A percentile compares a stretch with the other conserved stretches of the same genome.
Evolutionary conservation across 2,888 invertebrate genomes (phyloP).

Genomic region (Spatulosminthurus flaviceps): DNA sequence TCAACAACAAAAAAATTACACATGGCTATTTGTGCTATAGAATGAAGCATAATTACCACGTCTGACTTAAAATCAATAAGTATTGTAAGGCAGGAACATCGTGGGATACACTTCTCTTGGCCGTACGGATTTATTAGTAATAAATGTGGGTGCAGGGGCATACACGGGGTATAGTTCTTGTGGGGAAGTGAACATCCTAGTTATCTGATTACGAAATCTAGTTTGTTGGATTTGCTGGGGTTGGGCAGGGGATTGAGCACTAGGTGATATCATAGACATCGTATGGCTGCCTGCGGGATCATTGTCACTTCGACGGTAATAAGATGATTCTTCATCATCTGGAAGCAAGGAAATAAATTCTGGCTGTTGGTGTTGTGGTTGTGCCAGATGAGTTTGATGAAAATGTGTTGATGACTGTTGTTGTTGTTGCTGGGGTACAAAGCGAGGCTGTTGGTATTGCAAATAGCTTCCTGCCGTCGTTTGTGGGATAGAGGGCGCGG

Average conservation of each 20-base stretch:
- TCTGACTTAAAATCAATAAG: conserved; percentile 7
- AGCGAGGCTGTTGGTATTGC: conserved; percentile 28
- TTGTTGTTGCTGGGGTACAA: conserved; percentile 28
- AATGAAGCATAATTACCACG: not conserved
- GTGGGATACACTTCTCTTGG: conserved; percentile 49
- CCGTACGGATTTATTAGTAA: conserved; percentile 47
- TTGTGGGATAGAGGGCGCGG: conserved; percentile 35
- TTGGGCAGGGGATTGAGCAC: conserved; percentile 30
- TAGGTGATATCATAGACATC: conserved; percentile 46
- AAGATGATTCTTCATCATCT: conserved; percentile 52
- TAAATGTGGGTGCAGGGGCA: conserved; percentile 47
- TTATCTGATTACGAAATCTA: conserved; percentile 45
- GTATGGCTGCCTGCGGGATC: conserved; percentile 36
- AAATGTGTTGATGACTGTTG: not conserved
- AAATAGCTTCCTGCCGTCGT: conserved; percentile 30
- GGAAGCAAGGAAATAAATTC: conserved; percentile 55
- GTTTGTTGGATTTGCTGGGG: not conserved
- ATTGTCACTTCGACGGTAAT: conserved; percentile 24
- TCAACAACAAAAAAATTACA: not conserved
- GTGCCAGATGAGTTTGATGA: not conserved
- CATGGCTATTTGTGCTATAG: conserved; percentile 6
- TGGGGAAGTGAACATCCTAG: conserved; percentile 47
- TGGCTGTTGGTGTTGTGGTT: conserved; percentile 40
- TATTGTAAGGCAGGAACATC: conserved; percentile 46
- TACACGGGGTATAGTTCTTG: conserved; percentile 52